Percentiles rank a stretch among this genome's conserved stretches.
phyloP scores from a whole-genome alignment of 2,888 invertebrate genomes.

The Athalia rosae region DNA sequence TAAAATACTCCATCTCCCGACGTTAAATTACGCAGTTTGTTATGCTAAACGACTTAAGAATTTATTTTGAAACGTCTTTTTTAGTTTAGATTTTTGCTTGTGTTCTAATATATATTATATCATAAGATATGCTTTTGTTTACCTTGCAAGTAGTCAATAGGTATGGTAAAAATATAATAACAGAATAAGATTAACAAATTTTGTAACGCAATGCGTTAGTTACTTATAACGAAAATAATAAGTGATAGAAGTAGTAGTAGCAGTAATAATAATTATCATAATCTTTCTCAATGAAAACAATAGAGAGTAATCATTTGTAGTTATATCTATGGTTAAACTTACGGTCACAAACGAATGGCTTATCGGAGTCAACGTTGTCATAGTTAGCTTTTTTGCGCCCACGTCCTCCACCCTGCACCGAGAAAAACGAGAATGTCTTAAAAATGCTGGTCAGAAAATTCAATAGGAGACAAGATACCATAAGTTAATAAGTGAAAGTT shows the following conservation, averaged over 20 bases:
- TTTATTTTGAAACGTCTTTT: conserved; percentile 60
- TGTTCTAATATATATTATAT: conserved; percentile 55
- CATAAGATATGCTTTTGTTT: conserved; percentile 61
- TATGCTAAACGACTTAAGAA: conserved; percentile 62
- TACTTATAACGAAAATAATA: conserved; percentile 60
- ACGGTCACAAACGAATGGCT: conserved; percentile 94
- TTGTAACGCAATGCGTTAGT: conserved; percentile 63
- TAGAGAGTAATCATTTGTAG: conserved; percentile 71
- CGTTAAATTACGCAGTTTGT: conserved; percentile 63
- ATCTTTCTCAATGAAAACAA: conserved; percentile 60
- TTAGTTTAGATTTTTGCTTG: neutral
- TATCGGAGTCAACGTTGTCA: conserved; percentile 86
- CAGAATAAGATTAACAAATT: conserved; percentile 64
- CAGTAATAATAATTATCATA: conserved; percentile 54
- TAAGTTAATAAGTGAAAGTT: neutral
- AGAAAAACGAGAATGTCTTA: neutral
- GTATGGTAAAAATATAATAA: conserved; percentile 62
- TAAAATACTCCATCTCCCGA: conserved; percentile 58
- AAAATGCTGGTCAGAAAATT: neutral
- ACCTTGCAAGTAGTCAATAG: conserved; percentile 60
- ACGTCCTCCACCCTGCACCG: conserved; percentile 73
- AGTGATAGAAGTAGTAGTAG: conserved; percentile 56
- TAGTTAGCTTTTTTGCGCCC: conserved; percentile 78
- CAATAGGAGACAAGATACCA: neutral
- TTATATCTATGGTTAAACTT: conserved; percentile 78